Conservation (phyloP, 1,140 invertebrate genomes). For the Metaphire vulgaris region DNA sequence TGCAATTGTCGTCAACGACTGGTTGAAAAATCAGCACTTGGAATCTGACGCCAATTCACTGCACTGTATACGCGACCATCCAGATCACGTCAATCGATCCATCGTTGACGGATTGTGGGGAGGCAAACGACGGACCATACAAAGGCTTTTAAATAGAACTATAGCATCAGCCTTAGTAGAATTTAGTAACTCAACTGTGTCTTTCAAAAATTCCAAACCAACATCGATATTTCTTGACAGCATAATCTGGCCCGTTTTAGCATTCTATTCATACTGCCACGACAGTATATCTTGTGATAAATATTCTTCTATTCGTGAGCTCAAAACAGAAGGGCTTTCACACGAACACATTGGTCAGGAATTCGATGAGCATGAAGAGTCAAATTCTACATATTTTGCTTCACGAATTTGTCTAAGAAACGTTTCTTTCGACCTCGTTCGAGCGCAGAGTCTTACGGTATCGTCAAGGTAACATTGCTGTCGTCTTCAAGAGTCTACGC, state of each 20-base stretch:
- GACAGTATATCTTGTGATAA: constrained; percentile 2
- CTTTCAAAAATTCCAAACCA: not conserved
- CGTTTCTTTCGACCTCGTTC: no score
- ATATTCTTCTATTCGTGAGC: not conserved
- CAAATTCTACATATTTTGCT: no score
- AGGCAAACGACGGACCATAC: not conserved
- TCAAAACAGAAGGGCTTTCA: not conserved
- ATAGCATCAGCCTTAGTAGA: not conserved
- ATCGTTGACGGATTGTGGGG: constrained; percentile 18
- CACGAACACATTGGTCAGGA: not conserved
- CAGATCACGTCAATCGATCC: constrained; percentile 25
- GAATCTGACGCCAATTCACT: constrained; percentile 31
- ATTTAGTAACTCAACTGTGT: not conserved
- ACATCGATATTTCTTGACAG: not conserved
- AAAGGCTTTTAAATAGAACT: not conserved
- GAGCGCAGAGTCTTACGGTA: no score
- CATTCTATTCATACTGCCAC: not conserved
- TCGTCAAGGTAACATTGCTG: no score
- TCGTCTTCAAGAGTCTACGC: no score
- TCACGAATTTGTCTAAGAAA: no score
- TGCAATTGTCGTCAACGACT: constrained; percentile 39
- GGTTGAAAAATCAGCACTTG: constrained; percentile 29
- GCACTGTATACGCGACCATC: constrained; percentile 44
- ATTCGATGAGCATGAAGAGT: not conserved
- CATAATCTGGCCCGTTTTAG: not conserved